These are phyloP conservation scores for Xanthia togata DNA, from an alignment of 2,888 invertebrate genomes.

Conservation along the genomic window DNA sequence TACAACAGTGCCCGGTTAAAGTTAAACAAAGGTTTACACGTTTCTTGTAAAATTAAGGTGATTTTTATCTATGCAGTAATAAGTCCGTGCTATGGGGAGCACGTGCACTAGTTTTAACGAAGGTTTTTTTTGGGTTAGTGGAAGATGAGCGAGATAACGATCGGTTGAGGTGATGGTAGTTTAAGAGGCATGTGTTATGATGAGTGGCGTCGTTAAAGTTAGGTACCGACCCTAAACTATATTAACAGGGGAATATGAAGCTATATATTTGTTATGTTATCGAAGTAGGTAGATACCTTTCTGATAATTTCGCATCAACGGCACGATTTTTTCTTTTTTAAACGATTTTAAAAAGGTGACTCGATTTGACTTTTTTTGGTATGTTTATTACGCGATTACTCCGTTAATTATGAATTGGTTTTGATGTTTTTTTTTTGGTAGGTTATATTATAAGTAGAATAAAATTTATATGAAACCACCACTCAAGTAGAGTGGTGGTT, in stretches of 20 bases:
- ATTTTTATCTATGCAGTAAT: slow-evolving; percentile 87
- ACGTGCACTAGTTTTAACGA: slow-evolving; percentile 88
- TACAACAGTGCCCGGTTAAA: slow-evolving; percentile 72
- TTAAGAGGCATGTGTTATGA: slow-evolving; percentile 46
- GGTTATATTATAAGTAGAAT: too few species aligned
- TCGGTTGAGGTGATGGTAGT: slow-evolving; percentile 58
- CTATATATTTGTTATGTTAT: not conserved
- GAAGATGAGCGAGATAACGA: slow-evolving; percentile 64
- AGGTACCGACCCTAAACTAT: not conserved
- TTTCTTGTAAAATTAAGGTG: slow-evolving; percentile 87
- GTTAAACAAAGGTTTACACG: slow-evolving; percentile 84
- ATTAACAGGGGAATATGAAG: not conserved
- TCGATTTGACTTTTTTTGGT: too few species aligned
- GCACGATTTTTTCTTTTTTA: too few species aligned
- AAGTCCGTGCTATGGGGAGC: slow-evolving; percentile 81
- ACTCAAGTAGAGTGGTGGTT: too few species aligned
- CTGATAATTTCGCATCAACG: too few species aligned
- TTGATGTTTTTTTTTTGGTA: too few species aligned
- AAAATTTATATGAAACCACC: too few species aligned
- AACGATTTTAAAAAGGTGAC: too few species aligned
- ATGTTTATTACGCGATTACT: too few species aligned
- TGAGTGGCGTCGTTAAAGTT: slow-evolving; percentile 40
- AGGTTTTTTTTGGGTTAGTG: slow-evolving; percentile 69
- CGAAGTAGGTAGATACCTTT: too few species aligned
- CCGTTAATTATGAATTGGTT: too few species aligned